Conservation (phyloP, 2,113 vertebrate genomes). For the Puma concolor region DNA sequence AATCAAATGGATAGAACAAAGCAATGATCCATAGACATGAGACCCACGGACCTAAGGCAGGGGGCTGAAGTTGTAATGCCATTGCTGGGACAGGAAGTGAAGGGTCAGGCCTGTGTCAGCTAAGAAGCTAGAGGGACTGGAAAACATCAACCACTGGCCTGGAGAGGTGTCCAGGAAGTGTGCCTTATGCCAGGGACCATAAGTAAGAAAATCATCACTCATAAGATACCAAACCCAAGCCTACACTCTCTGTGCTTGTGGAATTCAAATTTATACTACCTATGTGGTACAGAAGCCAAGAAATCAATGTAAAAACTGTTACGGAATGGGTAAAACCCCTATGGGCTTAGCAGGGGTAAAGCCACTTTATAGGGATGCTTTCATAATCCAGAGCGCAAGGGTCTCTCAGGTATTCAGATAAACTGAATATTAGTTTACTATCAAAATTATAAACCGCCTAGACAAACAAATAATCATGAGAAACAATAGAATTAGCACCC, state of each 20-base stretch:
- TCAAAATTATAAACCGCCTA: background rate
- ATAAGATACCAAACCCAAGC: background rate
- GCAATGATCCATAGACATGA: background rate
- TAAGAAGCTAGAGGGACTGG: background rate
- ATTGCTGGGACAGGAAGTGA: background rate
- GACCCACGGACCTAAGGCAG: accelerated
- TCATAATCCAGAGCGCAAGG: background rate
- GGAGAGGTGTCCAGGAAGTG: background rate
- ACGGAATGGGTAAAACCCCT: background rate
- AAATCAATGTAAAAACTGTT: background rate
- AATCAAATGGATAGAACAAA: background rate
- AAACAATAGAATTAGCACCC: background rate
- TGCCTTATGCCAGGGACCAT: too few species aligned
- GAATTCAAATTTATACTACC: background rate
- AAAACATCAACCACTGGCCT: background rate
- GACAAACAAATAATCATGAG: background rate
- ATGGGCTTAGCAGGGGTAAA: background rate
- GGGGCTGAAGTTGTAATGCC: background rate
- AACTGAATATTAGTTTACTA: background rate
- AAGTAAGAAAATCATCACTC: background rate
- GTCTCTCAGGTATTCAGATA: background rate
- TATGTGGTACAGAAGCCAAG: background rate
- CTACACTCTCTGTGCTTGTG: background rate
- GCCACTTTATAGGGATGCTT: background rate
- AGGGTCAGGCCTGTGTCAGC: background rate